Evolutionary conservation across 2,888 invertebrate genomes (phyloP).

Genomic region (Bellardia bayeri): DNA sequence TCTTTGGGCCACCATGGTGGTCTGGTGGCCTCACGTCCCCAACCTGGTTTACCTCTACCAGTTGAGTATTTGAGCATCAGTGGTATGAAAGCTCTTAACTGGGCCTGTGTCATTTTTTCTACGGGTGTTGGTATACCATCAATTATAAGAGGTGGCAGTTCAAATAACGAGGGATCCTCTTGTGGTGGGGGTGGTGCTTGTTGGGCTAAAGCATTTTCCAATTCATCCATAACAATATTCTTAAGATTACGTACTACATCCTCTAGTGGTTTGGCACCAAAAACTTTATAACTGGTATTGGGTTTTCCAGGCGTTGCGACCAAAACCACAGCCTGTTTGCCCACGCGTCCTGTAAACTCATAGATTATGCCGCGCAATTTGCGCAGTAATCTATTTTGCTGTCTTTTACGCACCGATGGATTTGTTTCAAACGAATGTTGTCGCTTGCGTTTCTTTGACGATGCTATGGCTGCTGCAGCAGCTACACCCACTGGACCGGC

Average conservation of each 20-base stretch:
- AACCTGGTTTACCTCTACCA: constrained; percentile 97
- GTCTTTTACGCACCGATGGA: constrained; percentile 97
- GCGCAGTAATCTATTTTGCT: constrained; percentile 95
- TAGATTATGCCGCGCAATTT: constrained; percentile 97
- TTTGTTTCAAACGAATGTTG: constrained; percentile 99
- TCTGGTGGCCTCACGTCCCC: constrained; percentile 97
- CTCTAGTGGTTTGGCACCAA: constrained; percentile 98
- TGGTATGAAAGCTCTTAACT: constrained; percentile 97
- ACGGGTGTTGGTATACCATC: constrained; percentile 99
- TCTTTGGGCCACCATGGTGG: constrained; percentile 99
- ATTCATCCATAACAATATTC: constrained; percentile 96
- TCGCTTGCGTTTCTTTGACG: constrained; percentile 96
- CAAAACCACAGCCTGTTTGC: constrained; percentile 97
- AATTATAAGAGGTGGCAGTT: constrained; percentile 97
- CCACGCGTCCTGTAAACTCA: constrained; percentile 98
- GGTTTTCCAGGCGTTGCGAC: constrained; percentile 98
- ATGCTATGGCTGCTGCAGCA: constrained; percentile 97
- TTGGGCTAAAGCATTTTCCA: constrained; percentile 96
- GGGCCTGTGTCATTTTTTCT: constrained; percentile 99
- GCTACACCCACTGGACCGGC: constrained; percentile 98
- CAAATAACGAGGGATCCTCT: constrained; percentile 97
- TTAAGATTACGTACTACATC: constrained; percentile 96
- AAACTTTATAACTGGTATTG: constrained; percentile 97
- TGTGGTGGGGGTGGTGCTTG: constrained; percentile 92
- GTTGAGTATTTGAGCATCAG: constrained; percentile 99